Base-by-base conservation (phyloP, 2,797 vertebrate genomes). In the Lates japonicus region DNA sequence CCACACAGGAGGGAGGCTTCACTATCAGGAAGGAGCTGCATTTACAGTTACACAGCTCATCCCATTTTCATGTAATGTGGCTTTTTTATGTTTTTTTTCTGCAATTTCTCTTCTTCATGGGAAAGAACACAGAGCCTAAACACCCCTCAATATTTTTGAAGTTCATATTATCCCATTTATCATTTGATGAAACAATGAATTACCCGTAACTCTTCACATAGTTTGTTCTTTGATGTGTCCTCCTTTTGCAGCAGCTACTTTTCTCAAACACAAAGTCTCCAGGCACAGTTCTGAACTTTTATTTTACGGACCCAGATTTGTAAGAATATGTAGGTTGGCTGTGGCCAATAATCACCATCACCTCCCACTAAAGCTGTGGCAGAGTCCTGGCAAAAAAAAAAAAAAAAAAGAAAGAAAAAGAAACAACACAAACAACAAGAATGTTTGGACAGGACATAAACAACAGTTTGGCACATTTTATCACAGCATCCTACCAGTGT, bases 301-400 rank as follows among this genome's bases (percentile, higher is more conserved):
- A 61, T 78, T 39, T 66, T 63, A 25, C 58, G 77, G 62, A 84
- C 51, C 12, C 60, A 25, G n/a, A 63, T 76, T 70, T 67, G 59
- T 81, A 78, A 60, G 66, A 51, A 60, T 51, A 73, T 39, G 83
- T 89, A 90, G 83, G 87, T 80, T 86, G 85, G 57, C 67, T 44
- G 77, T 82, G 84, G 83, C 83, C 59, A 71, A 65, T 49, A 76
- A 76, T 78, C 61, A 61, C 87, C 86, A 86, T 90, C 89, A 95
- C 93, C 92, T 95, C 94, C 90, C 91, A 94, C 93, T 91, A 70
- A 91, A 91, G 82, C 83, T 57, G 68, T 81, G 44, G 67, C 64
- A 84, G 77, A 83, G 57, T 83, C 54, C n/a, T 35, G 9, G 55
- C 54, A 44, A 70, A 46, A 62, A 39, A n/a, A 66, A 48, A 60